Evolutionary conservation across 2,888 invertebrate genomes (phyloP).

Genomic region (Aphodius sticticus): DNA sequence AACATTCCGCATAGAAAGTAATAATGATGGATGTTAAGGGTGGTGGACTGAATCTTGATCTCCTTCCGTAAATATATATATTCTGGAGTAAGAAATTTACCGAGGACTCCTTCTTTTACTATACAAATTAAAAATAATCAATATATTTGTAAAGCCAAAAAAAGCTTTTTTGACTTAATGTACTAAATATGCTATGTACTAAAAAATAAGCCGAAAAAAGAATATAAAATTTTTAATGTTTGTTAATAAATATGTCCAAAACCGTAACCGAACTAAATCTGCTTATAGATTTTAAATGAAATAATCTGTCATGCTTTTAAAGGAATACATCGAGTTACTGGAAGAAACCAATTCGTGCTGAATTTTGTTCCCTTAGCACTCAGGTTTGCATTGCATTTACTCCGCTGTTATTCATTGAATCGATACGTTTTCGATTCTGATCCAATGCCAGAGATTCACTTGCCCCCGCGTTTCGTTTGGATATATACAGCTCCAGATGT

Average conservation of each 20-base stretch:
- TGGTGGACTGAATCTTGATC: neutral
- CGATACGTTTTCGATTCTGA: constrained; percentile 4
- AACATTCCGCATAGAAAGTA: neutral
- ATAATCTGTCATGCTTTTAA: neutral
- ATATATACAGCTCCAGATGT: neutral
- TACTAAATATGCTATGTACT: too few species aligned
- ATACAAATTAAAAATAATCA: neutral
- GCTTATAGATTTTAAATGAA: too few species aligned
- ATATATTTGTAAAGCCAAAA: too few species aligned
- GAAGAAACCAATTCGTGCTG: neutral
- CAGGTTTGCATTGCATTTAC: neutral
- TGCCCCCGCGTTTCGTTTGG: neutral
- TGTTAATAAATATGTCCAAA: too few species aligned
- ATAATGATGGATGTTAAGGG: neutral
- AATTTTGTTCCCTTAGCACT: neutral
- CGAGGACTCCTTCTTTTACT: neutral
- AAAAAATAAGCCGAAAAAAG: too few species aligned
- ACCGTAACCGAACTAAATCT: too few species aligned
- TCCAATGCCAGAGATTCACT: neutral
- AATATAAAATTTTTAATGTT: too few species aligned
- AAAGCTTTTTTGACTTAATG: too few species aligned
- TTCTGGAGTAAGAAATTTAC: neutral
- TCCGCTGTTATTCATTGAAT: neutral
- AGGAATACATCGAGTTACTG: neutral
- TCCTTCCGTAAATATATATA: neutral